Percentiles rank a stretch among this genome's conserved stretches.
phyloP scores from a whole-genome alignment of 2,113 vertebrate genomes.

The Macquaria australasica region DNA sequence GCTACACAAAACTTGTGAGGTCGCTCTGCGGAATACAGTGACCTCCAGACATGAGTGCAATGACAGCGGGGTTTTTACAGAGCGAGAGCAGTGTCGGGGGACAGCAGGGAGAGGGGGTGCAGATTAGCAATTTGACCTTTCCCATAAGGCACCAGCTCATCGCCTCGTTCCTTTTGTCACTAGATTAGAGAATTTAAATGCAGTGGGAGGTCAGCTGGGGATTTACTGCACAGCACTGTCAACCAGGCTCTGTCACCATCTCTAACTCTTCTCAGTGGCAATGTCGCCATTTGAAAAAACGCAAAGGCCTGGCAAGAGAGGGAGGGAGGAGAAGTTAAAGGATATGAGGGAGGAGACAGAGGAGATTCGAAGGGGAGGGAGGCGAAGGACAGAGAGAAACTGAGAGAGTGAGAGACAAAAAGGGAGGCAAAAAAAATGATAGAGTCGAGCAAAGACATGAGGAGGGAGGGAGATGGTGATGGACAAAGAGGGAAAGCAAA shows the following conservation, averaged over 20 bases:
- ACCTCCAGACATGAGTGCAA: constrained; percentile 68
- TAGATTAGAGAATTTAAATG: constrained; percentile 70
- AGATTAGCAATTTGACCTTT: constrained; percentile 76
- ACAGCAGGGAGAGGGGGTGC: neutral
- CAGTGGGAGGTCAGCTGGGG: constrained; percentile 50
- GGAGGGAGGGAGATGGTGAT: neutral
- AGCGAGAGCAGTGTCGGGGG: neutral
- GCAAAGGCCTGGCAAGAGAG: neutral
- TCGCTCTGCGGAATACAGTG: constrained; percentile 38
- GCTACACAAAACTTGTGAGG: constrained; percentile 62
- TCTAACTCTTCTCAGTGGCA: neutral
- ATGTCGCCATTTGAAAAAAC: neutral
- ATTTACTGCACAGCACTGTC: constrained; percentile 38
- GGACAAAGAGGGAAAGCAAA: neutral
- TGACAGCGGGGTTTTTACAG: constrained; percentile 46
- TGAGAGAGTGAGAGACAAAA: neutral
- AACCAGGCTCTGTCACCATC: neutral
- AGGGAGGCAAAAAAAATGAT: neutral
- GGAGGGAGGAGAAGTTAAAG: neutral
- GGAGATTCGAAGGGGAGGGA: neutral
- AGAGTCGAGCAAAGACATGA: neutral
- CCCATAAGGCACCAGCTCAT: constrained; percentile 56
- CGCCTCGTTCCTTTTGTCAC: constrained; percentile 63
- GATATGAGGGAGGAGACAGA: neutral
- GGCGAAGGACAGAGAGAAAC: neutral